Evolutionary conservation across 2,113 vertebrate genomes (phyloP).

Genomic region (Amblyornis subalaris): DNA sequence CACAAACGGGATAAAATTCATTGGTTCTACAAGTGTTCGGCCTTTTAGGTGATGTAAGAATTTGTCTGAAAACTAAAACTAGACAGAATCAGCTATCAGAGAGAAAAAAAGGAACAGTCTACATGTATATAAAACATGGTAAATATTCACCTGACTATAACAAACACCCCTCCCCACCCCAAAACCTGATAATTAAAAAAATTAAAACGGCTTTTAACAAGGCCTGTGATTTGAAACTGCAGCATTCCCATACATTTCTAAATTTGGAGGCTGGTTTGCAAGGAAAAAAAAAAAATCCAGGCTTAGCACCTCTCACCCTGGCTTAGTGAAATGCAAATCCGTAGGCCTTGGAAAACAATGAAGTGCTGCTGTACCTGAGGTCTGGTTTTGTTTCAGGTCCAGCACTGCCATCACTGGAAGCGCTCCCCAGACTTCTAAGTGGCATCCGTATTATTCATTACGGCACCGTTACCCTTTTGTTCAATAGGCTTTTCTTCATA

Average conservation of each 20-base stretch:
- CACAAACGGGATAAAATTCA: constrained; percentile 97
- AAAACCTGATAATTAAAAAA: not conserved
- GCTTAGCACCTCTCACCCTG: constrained; percentile 55
- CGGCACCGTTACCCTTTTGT: constrained; percentile 78
- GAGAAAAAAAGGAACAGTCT: not conserved
- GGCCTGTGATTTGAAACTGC: not conserved
- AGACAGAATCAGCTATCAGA: constrained; percentile 36
- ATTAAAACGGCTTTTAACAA: not conserved
- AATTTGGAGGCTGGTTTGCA: constrained; percentile 31
- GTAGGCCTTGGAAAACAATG: constrained; percentile 61
- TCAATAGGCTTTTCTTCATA: constrained; percentile 83
- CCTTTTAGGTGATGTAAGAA: constrained; percentile 88
- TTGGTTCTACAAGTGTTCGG: constrained; percentile 85
- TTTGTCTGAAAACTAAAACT: constrained; percentile 94
- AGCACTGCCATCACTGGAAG: constrained; percentile 55
- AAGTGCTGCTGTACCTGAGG: constrained; percentile 66
- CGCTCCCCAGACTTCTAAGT: constrained; percentile 56
- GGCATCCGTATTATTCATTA: constrained; percentile 73
- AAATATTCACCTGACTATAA: constrained; percentile 51
- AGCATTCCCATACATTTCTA: constrained; percentile 30
- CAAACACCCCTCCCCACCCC: not conserved
- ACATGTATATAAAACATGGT: not conserved
- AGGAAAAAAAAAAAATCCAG: constrained; percentile 10
- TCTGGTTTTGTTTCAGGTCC: constrained; percentile 63
- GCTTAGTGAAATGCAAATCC: constrained; percentile 56